Evolutionary conservation across 2,888 invertebrate species (phyloP).

Genomic region (Cryptocephalus moraei): DNA sequence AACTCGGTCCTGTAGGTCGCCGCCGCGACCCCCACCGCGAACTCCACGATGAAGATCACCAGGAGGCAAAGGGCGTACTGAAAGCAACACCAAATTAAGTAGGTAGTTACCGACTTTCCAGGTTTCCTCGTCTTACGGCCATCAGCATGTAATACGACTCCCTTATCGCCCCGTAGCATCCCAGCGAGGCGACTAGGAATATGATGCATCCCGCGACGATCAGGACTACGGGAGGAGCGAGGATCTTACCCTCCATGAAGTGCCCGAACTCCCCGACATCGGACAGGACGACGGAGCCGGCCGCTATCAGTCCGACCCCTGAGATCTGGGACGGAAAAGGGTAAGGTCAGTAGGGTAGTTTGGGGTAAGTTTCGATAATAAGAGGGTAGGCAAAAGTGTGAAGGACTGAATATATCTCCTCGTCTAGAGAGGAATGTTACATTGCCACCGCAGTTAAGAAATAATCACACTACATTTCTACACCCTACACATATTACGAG

Average conservation of each 20-base stretch:
- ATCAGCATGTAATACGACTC: conserved; percentile 84
- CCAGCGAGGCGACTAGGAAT: conserved; percentile 79
- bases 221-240: conserved; percentile 74
- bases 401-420: no score
- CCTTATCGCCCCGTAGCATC: conserved; percentile 83
- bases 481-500: no score
- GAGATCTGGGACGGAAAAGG: conserved; percentile 30
- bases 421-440: no score
- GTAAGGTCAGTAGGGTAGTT: no score
- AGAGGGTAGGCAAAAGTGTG: no score
- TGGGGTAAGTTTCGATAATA: no score
- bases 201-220: conserved; percentile 78
- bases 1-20: conserved; percentile 69
- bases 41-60: conserved; percentile 71
- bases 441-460: no score
- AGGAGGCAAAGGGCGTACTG: conserved; percentile 72
- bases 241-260: conserved; percentile 67
- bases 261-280: conserved; percentile 65
- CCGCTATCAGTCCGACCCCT: conserved; percentile 61
- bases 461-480: no score
- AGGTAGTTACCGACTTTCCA: background rate
- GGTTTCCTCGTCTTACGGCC: conserved; percentile 63
- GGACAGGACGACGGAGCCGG: conserved; percentile 61
- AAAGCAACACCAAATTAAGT: conserved; percentile 11
- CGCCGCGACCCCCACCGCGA: conserved; percentile 80